Evolutionary conservation across 64 coral and sea anemone genomes (phyloP).

Genomic region (Pocillopora damicornis): DNA sequence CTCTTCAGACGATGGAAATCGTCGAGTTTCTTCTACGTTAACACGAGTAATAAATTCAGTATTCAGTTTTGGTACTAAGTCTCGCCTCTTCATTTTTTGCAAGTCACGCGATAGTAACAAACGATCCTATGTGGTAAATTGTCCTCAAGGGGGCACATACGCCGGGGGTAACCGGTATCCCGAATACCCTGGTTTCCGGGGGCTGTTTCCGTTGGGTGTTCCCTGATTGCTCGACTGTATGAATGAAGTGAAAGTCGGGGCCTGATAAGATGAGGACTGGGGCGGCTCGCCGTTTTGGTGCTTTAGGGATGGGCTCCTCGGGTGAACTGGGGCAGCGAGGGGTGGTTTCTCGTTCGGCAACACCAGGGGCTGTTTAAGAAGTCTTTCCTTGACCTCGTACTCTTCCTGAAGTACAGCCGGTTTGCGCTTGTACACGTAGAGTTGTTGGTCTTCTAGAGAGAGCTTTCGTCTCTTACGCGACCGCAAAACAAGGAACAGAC

Average conservation of each 20-base stretch:
- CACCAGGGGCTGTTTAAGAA: constrained; percentile 79
- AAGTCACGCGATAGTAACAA: too few relatives aligned
- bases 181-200: constrained; percentile 68
- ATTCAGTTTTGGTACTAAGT: too few relatives aligned
- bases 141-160: constrained; percentile 73
- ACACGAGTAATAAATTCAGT: too few relatives aligned
- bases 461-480: constrained; percentile 49
- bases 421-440: constrained; percentile 79
- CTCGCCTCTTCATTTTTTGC: neutral
- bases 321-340: constrained; percentile 43
- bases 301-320: constrained; percentile 69
- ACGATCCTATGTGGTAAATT: neutral
- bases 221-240: constrained; percentile 43
- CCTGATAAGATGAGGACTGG: constrained; percentile 41
- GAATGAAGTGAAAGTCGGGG: constrained; percentile 53
- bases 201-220: constrained; percentile 45
- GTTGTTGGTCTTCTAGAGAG: constrained; percentile 53
- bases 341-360: constrained; percentile 91
- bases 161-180: constrained; percentile 89
- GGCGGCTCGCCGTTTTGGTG: constrained; percentile 56
- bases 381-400: constrained; percentile 82
- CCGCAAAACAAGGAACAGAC: constrained; percentile 64
- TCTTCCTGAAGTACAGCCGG: constrained; percentile 87
- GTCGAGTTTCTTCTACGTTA: neutral
- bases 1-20: too few relatives aligned